Evolutionary conservation across 1,140 invertebrate genomes (phyloP), one percentile per base, ranked within the genome.

Genomic region (Scaptomyza montana): DNA sequence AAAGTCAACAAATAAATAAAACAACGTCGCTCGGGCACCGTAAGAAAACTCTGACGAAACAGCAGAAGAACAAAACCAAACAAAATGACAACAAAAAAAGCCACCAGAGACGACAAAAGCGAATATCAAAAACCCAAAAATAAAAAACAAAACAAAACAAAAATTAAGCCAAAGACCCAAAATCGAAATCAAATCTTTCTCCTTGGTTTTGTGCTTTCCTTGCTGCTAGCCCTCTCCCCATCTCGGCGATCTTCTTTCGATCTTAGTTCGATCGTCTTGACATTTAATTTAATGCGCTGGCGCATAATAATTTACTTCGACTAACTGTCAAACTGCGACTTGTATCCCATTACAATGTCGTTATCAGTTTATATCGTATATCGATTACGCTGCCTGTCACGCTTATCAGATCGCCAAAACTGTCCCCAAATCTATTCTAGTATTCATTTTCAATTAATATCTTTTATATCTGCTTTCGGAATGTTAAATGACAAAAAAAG

Each of bases 1-100:
- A 90, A 90, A 90, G 86, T 89, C 84, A 89, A 85, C 84, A 89
- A 89, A 89, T 89, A 89, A 89, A 89, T 89, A 89, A 89, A 89
- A 78, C 84, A 89, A 89, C 84, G 78, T 69, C 57, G 59, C 60
- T 41, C 59, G 43, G 49, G 46, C 50, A 61, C 16, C 51, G 36
- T 64, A 59, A 72, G 70, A 61, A 76, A 80, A 67, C n/a, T 12
- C 19, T 62, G 6, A 30, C 30, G 30, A 74, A 63, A 56, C 36
- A 46, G 50, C 60, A 57, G 53, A 30, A 54, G 21, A 25, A 25
- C 21, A 25, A 25, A 25, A 25, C 21, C 21, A 25, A 25, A 25
- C 16, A 16, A 16, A 16, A 16, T 16, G 16, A 80, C 84, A 89
- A 89, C 84, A 77, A 73, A 47, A 63, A 46, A 60, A 54, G 16